Base-by-base conservation (phyloP, 2,888 invertebrate genomes). In the Ethmia dodecea region DNA sequence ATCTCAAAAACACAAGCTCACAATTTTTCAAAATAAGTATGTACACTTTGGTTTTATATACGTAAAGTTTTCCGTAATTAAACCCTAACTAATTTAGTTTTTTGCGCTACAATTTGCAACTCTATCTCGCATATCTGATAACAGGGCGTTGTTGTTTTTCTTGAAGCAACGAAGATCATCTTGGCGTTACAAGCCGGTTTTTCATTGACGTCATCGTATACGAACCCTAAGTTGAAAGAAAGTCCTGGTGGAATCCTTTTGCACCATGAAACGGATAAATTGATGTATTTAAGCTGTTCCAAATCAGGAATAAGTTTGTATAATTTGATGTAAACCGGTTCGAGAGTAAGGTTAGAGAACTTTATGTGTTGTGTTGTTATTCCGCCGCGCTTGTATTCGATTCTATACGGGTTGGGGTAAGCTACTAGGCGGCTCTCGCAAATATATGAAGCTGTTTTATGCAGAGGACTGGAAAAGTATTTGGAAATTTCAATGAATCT, bases 41-140 rank as follows among this genome's bases (percentile, higher is more conserved):
- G n/a, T n/a, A n/a, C n/a, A n/a, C n/a, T n/a, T n/a, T n/a, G n/a
- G n/a, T n/a, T n/a, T n/a, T n/a, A n/a, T n/a, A n/a, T n/a, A n/a
- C n/a, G n/a, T n/a, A n/a, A n/a, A n/a, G n/a, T n/a, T 18, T 8
- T 18, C 8, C 18, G 8, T 5, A 18, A 18, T 8, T 18, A 18
- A 18, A 18, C 18, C 8, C 5, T 18, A 5, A 18, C 18, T 8
- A 54, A 36, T 37, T 69, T 67, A 25, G 57, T 45, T 48, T 77
- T 79, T 37, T 60, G 62, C 3, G 62, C 55, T 9, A 63, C 60
- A 33, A 83, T 70, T 28, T 61, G 43, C 25, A 84, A 47, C 40
- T 76, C 70, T n/a, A 80, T 77, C 52, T 80, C 79, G 40, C 81
- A 83, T 22, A 83, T 63, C 45, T 84, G 84, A 41, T 83, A 84